Evolutionary conservation across 2,888 invertebrate species (phyloP).

Genomic region (Mesorhabditis sp.): DNA sequence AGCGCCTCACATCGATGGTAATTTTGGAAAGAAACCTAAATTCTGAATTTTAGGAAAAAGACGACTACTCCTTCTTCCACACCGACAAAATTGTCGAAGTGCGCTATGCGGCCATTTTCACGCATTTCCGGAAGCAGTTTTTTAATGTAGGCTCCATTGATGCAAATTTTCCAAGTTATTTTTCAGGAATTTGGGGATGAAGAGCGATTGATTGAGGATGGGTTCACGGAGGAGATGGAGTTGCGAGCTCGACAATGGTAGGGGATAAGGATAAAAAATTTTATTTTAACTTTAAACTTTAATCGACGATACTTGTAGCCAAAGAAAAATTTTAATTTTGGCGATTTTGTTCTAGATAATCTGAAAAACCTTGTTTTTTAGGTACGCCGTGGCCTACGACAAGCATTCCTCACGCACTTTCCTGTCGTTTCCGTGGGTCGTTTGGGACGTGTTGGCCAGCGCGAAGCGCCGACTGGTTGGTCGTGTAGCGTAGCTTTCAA

Average conservation of each 20-base stretch:
- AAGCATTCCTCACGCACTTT: background rate
- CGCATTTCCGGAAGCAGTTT: slow-evolving; percentile 35
- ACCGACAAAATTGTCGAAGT: slow-evolving; percentile 51
- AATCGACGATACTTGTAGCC: too few species aligned
- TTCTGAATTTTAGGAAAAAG: slow-evolving; percentile 23
- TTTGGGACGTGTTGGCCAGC: slow-evolving; percentile 43
- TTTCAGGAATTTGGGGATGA: slow-evolving; percentile 40
- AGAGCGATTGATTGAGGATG: slow-evolving; percentile 17
- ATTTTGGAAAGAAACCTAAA: slow-evolving; percentile 10
- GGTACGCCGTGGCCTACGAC: slow-evolving; percentile 36
- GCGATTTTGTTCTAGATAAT: slow-evolving; percentile 7
- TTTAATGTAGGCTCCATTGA: slow-evolving; percentile 24
- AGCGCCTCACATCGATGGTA: slow-evolving; percentile 16
- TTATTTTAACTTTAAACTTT: too few species aligned
- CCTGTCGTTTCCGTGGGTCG: slow-evolving; percentile 38
- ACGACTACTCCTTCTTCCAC: slow-evolving; percentile 52
- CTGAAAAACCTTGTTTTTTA: slow-evolving; percentile 18
- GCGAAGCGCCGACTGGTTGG: slow-evolving; percentile 21
- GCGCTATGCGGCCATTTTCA: slow-evolving; percentile 37
- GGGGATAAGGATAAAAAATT: too few species aligned
- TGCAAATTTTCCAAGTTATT: slow-evolving; percentile 3
- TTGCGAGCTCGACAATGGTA: background rate
- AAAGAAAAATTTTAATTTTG: background rate
- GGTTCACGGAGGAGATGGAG: slow-evolving; percentile 21
- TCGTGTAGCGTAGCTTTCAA: background rate